phyloP scores from a whole-genome alignment of 2,797 vertebrate species.

The Podargus strigoides region DNA sequence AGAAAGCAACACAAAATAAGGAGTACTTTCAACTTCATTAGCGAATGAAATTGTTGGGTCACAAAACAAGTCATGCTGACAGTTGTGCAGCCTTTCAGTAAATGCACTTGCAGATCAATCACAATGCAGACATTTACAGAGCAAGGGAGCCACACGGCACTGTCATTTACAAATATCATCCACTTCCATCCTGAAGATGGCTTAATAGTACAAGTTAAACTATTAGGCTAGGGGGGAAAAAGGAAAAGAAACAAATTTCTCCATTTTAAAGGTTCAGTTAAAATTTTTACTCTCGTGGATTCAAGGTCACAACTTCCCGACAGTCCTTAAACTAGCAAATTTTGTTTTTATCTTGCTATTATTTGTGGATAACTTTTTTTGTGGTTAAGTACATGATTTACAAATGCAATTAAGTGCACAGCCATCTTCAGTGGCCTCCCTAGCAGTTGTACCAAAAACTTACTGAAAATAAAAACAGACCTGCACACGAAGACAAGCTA shows the following conservation, averaged over 20 bases:
- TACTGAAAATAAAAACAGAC: neutral
- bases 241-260: neutral
- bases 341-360: neutral
- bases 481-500: neutral
- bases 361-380: neutral
- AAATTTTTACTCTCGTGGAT: neutral
- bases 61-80: neutral
- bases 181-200: neutral
- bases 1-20: neutral
- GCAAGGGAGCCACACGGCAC: neutral
- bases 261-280: neutral
- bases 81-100: neutral
- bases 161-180: neutral
- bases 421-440: neutral
- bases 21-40: neutral
- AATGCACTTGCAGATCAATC: neutral
- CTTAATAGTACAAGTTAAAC: neutral
- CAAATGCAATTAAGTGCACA: neutral
- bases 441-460: neutral
- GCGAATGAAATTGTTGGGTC: neutral
- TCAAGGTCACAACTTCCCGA: neutral
- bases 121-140: rapidly evolving
- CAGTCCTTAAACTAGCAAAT: neutral
- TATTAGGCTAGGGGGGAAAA: neutral
- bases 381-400: neutral